Percentiles rank a stretch among this genome's conserved stretches.
phyloP scores from a whole-genome alignment of 2,113 vertebrate genomes.

The Sylvilagus bachmani region DNA sequence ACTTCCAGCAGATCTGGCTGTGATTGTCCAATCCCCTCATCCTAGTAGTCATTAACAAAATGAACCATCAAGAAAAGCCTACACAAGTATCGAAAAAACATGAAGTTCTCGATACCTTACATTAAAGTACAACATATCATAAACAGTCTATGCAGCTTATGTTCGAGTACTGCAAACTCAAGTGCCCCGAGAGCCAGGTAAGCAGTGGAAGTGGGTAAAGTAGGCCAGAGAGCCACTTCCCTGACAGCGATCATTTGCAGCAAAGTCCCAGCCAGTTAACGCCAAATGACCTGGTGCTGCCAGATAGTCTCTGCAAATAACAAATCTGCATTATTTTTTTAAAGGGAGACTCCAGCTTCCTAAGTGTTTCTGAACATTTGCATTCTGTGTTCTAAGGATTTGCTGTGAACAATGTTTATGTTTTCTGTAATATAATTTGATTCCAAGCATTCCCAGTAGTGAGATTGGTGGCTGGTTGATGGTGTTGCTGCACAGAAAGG shows the following conservation, averaged over 20 bases:
- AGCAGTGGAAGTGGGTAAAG: background rate
- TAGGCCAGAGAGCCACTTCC: background rate
- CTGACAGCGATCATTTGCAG: background rate
- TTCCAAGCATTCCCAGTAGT: background rate
- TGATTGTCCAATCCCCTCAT: background rate
- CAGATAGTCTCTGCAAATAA: background rate
- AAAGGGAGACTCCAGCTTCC: background rate
- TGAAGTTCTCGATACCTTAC: background rate
- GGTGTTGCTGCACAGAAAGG: background rate
- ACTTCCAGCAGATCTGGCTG: background rate
- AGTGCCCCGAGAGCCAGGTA: background rate
- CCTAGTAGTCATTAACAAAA: background rate
- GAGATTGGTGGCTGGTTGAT: background rate
- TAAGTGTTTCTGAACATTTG: background rate
- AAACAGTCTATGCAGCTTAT: background rate
- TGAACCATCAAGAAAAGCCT: background rate
- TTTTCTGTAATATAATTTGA: background rate
- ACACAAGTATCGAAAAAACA: background rate
- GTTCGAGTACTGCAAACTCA: background rate
- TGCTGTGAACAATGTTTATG: background rate
- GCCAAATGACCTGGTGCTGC: background rate
- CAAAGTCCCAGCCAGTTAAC: background rate
- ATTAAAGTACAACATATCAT: background rate
- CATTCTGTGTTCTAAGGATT: background rate
- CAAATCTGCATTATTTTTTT: background rate